Base-by-base conservation (phyloP, 2,113 vertebrate genomes). In the Romanogobio albipinnatus region DNA sequence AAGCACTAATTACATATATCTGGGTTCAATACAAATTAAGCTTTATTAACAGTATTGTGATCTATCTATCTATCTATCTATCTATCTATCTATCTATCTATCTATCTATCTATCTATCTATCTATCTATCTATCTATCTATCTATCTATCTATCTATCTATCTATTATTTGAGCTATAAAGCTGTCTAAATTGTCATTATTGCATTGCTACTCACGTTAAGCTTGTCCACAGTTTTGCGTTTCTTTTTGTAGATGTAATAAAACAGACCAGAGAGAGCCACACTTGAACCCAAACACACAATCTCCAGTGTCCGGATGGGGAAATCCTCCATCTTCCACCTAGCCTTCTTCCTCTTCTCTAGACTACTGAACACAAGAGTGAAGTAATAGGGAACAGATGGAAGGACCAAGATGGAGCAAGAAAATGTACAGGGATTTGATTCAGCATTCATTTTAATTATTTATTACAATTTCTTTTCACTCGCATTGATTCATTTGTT, bases 241-340 rank as follows among this genome's bases (percentile, higher is more conserved):
- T 93, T 96, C 91, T 89, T 96, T 75, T 89, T 93, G 87, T 97
- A 95, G 66, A 95, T 62, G 88, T 95, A 96, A 84, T 94, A 97
- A 86, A 94, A 96, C 66, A 96, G 83, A 8, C 95, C 92, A 6
- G 96, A 96, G 71, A 96, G 82, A 51, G 95, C 93, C 0, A 97
- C 61, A 89, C 95, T 96, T 85, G 95, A 93, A 24, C 96, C 96
- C 49, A 96, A 88, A 86, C 95, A 95, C 11, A 96, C 83, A 8
- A 93, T 91, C 85, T 97, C 96, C 66, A 93, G 75, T 0, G 92
- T 71, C 0, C 85, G 92, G 10, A 94, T 74, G 0, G 89, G 77
- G 87, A 93, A 93, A 56, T 89, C 90, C 51, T 94, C 93, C 94
- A 95, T 95, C n/a, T 47, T 86, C 24, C 61, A 14, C 71, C 43